phyloP scores from a whole-genome alignment of 2,113 vertebrate species.

The Varanus komodoensis region DNA sequence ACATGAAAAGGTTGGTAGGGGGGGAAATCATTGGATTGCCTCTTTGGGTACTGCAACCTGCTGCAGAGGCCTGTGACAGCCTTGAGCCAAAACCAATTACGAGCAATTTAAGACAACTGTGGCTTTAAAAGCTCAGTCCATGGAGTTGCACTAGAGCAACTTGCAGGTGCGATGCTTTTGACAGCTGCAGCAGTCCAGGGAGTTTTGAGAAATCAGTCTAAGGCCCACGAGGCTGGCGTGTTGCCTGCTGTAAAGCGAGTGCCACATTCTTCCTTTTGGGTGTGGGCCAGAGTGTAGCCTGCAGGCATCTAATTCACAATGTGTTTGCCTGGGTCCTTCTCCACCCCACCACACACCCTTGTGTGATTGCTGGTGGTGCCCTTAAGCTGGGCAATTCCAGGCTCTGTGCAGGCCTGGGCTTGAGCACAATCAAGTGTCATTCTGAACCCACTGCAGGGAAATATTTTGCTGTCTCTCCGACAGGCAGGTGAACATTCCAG shows the following conservation, averaged over 20 bases:
- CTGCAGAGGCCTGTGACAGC: neutral
- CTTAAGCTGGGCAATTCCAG: constrained; percentile 14
- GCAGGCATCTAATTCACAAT: constrained; percentile 30
- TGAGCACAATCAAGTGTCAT: constrained; percentile 23
- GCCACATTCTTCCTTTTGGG: constrained; percentile 30
- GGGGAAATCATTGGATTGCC: neutral
- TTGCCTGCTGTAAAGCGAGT: constrained; percentile 45
- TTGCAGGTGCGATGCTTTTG: constrained; percentile 44
- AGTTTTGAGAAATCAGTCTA: constrained; percentile 21
- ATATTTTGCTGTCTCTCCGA: constrained; percentile 12
- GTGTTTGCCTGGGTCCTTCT: constrained; percentile 3
- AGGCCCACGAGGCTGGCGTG: constrained; percentile 50
- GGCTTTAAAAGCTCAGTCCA: neutral
- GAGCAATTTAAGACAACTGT: constrained; percentile 45
- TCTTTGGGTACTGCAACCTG: neutral
- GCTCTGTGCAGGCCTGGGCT: constrained; percentile 23
- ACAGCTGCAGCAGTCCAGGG: constrained; percentile 22
- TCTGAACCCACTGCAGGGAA: neutral
- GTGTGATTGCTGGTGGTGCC: neutral
- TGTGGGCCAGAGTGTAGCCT: constrained; percentile 27
- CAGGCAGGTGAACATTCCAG: constrained; percentile 51
- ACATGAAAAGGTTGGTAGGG: neutral
- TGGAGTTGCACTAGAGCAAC: neutral
- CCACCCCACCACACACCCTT: constrained; percentile 24
- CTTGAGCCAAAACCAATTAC: constrained; percentile 32